Percentiles rank a stretch among this genome's conserved stretches.
Evolutionary conservation across 2,113 vertebrate species (phyloP).

Genomic region (Nothocercus nigrocapillus): DNA sequence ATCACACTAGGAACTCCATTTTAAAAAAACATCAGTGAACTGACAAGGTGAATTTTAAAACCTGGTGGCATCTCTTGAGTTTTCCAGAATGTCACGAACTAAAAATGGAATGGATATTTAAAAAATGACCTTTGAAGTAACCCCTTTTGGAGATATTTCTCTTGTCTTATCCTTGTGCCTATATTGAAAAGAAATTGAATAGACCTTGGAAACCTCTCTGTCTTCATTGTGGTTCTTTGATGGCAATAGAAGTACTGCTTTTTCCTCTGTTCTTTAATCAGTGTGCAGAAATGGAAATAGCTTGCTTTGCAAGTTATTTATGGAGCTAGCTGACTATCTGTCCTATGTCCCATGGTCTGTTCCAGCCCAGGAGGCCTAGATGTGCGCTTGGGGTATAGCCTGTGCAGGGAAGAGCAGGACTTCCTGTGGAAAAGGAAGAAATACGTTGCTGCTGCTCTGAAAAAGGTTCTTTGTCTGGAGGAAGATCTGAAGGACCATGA

Average conservation of each 20-base stretch:
- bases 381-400: constrained; percentile 81
- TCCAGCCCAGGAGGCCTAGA: constrained; percentile 74
- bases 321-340: neutral
- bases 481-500: constrained; percentile 75
- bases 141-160: neutral
- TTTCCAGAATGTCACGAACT: neutral
- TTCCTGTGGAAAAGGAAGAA: constrained; percentile 83
- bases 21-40: neutral
- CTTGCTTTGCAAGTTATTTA: neutral
- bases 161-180: neutral
- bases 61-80: neutral
- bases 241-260: neutral
- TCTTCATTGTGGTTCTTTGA: neutral
- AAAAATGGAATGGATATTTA: neutral
- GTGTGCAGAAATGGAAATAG: neutral
- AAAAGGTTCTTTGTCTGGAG: constrained; percentile 79
- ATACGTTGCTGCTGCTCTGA: constrained; percentile 77
- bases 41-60: neutral
- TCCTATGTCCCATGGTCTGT: neutral
- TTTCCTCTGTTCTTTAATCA: neutral
- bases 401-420: constrained; percentile 79
- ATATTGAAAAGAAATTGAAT: neutral
- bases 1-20: neutral
- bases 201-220: neutral
- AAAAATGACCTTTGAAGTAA: neutral